A percentile compares a stretch with the other conserved stretches of the same genome.
Evolutionary conservation across 2,113 vertebrate genomes (phyloP).

Genomic region (Azemiops feae): DNA sequence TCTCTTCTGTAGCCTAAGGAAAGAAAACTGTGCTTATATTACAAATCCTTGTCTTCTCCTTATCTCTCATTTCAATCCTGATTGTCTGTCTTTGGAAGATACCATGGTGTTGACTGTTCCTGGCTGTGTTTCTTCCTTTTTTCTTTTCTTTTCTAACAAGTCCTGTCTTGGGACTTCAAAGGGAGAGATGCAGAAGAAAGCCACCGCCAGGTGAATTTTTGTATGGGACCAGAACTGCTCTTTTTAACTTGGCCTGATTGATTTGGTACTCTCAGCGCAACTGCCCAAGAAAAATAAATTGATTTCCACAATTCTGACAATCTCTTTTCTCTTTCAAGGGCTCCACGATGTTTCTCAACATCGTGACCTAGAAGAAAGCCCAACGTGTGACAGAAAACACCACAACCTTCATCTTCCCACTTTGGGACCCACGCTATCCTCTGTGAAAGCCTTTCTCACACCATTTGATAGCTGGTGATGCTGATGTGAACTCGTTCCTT

Average conservation of each 20-base stretch:
- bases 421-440: background rate
- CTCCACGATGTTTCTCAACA: background rate
- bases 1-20: background rate
- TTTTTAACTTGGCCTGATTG: background rate
- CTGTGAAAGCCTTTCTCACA: background rate
- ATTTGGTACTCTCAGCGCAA: background rate
- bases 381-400: constrained; percentile 68
- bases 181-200: background rate
- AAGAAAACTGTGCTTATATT: background rate
- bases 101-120: background rate
- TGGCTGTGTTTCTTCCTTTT: background rate
- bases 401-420: constrained; percentile 57
- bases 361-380: constrained; percentile 67
- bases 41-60: background rate
- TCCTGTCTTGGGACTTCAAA: background rate
- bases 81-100: background rate
- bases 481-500: background rate
- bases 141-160: background rate
- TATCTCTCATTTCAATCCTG: background rate
- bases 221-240: background rate
- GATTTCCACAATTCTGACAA: background rate
- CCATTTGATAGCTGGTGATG: background rate
- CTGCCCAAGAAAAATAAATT: background rate
- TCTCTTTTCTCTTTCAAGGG: background rate
- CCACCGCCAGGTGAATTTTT: background rate